These are phyloP conservation scores for Parnassius smintheus DNA, from an alignment of 2,888 invertebrate species.

Conservation along the genomic window DNA sequence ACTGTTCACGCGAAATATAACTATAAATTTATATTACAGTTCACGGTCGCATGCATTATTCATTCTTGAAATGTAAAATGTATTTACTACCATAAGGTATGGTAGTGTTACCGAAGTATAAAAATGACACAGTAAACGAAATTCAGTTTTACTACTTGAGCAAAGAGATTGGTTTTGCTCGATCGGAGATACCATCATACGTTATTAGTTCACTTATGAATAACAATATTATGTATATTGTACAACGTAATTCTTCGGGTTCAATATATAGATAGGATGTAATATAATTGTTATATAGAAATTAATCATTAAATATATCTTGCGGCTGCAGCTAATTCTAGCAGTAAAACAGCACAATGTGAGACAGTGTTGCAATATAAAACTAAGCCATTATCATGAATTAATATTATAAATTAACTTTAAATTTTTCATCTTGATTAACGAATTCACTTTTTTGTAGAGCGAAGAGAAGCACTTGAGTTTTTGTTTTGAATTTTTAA, in stretches of 20 bases:
- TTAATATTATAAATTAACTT: too few species aligned
- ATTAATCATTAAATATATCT: conserved; percentile 2
- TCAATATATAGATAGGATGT: conserved; percentile 1
- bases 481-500: too few species aligned
- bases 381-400: too few species aligned
- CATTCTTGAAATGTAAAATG: not conserved
- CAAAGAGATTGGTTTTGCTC: conserved; percentile 4
- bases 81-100: not conserved
- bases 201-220: conserved; percentile 12
- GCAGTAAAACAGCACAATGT: too few species aligned
- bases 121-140: conserved; percentile 3
- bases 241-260: conserved; percentile 11
- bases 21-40: conserved; percentile 23
- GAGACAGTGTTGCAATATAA: too few species aligned
- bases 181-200: conserved; percentile 1
- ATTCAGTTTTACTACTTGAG: conserved; percentile 1
- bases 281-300: conserved; percentile 17
- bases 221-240: conserved; percentile 6
- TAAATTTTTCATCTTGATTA: too few species aligned
- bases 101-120: not conserved
- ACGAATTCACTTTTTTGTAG: too few species aligned
- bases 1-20: conserved; percentile 24
- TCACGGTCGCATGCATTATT: conserved; percentile 3
- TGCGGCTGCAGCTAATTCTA: conserved; percentile 13
- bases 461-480: too few species aligned